A percentile compares a stretch with the other conserved stretches of the same genome.
phyloP scores from a whole-genome alignment of 2,888 invertebrate genomes.

The Morpho helenor region DNA sequence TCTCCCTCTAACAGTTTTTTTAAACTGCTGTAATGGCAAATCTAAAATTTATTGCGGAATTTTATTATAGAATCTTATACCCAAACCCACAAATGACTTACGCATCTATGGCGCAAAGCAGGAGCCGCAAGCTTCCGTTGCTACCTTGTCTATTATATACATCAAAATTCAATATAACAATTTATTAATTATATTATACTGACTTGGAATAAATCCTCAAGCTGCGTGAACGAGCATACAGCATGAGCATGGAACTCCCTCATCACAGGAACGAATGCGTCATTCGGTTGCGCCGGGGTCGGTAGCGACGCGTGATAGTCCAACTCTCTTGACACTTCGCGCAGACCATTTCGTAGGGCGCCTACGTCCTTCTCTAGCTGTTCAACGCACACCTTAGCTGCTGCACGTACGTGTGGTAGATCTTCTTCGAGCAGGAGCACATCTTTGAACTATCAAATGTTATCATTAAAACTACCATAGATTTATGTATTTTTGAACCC shows the following conservation, averaged over 20 bases:
- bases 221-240: slow-evolving; percentile 93
- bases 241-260: slow-evolving; percentile 96
- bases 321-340: slow-evolving; percentile 88
- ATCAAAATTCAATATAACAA: too few species aligned
- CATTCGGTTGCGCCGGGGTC: slow-evolving; percentile 74
- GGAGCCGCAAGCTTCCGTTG: too few species aligned
- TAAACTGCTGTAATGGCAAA: too few species aligned
- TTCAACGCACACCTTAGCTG: slow-evolving; percentile 94
- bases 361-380: slow-evolving; percentile 95
- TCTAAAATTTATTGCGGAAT: too few species aligned
- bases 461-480: neutral
- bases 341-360: slow-evolving; percentile 89
- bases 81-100: too few species aligned
- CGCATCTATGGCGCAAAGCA: too few species aligned
- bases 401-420: slow-evolving; percentile 90
- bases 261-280: slow-evolving; percentile 96
- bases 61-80: too few species aligned
- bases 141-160: too few species aligned
- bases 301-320: slow-evolving; percentile 91
- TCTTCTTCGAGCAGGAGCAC: slow-evolving; percentile 93
- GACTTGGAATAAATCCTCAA: slow-evolving; percentile 92
- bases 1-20: too few species aligned
- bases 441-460: slow-evolving; percentile 87
- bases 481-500: too few species aligned
- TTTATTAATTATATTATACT: neutral